Base-by-base conservation (phyloP, 2,888 invertebrate species). In the Blera fallax region DNA sequence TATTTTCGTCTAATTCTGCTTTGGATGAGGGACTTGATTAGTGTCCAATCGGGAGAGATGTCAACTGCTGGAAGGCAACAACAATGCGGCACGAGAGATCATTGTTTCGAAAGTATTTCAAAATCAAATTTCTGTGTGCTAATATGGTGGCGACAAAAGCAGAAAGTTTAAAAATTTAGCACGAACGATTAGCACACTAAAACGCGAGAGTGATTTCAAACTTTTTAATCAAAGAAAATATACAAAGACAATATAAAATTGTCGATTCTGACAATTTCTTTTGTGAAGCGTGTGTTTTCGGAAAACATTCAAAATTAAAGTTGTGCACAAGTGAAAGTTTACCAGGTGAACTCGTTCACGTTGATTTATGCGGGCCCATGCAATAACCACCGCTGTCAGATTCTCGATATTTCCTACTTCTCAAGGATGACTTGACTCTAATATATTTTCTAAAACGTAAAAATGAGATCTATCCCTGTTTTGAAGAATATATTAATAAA, bases 141-240 rank as follows among this genome's bases (percentile, higher is more conserved):
- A 78, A 76, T 52, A 10, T 52, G 34, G 81, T 77, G 16, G 69
- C 62, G 29, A 37, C 37, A n/a, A 69, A 78, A 64, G 37, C 40
- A 16, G 73, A 84, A 32, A 65, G 54, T 11, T 60, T 87, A 24
- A 74, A 87, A 54, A 14, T 84, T 0, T 89, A 88, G 89, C 88
- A 89, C 69, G 88, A 88, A 24, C 40, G 88, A 10, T 34, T 89
- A 24, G 81, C 78, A 2, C 88, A 88, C 56, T 88, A 89, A 79
- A 87, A 87, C 37, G 56, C 82, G n/a, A 32, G 14, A 7, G 81
- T 88, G 14, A 84, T 88, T 6, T 85, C 83, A 72, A 73, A 76
- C 21, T 56, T 88, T 11, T 72, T 88, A 14, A 72, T 50, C 3
- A 14, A 65, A 5, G 54, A 72, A 40, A 69, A 81, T 18, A 85